Conservation (phyloP, 2,888 invertebrate species). For the Craniophora ligustri region DNA sequence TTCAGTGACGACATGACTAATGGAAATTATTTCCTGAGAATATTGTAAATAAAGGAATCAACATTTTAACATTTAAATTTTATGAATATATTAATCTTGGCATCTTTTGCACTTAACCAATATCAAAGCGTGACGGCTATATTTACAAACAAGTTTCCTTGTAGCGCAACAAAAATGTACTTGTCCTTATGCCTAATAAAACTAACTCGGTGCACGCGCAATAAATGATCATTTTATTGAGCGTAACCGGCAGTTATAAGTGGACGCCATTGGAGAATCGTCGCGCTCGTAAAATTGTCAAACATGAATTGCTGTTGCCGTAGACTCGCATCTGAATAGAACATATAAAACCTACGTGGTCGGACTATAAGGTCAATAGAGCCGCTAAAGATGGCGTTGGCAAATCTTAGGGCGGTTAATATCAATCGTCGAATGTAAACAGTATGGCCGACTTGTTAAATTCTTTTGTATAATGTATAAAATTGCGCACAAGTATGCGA, state of each 20-base stretch:
- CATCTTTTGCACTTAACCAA: not conserved
- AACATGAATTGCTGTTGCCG: constrained; percentile 60
- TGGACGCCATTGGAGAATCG: constrained; percentile 60
- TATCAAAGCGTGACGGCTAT: not conserved
- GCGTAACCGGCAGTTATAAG: constrained; percentile 63
- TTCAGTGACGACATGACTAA: too few species aligned
- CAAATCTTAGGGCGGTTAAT: constrained; percentile 33
- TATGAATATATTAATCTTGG: constrained; percentile 13
- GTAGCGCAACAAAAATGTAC: constrained; percentile 49
- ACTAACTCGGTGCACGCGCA: constrained; percentile 46
- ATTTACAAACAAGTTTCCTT: constrained; percentile 47
- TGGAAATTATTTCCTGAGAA: too few species aligned
- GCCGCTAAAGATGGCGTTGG: constrained; percentile 45
- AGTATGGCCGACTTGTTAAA: constrained; percentile 38
- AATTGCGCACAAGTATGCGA: constrained; percentile 43
- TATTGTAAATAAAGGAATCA: too few species aligned
- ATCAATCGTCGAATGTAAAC: constrained; percentile 51
- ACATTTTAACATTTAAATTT: too few species aligned
- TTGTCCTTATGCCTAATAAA: constrained; percentile 46
- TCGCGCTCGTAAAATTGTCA: constrained; percentile 64
- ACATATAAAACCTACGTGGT: constrained; percentile 56
- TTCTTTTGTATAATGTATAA: constrained; percentile 42
- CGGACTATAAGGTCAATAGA: constrained; percentile 51
- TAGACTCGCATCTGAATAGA: constrained; percentile 61
- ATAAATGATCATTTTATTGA: constrained; percentile 68